A percentile compares a stretch with the other conserved stretches of the same genome.
These are phyloP conservation scores for Heliconius eleuchia DNA, from an alignment of 1,140 invertebrate genomes.

Conservation along the genomic window DNA sequence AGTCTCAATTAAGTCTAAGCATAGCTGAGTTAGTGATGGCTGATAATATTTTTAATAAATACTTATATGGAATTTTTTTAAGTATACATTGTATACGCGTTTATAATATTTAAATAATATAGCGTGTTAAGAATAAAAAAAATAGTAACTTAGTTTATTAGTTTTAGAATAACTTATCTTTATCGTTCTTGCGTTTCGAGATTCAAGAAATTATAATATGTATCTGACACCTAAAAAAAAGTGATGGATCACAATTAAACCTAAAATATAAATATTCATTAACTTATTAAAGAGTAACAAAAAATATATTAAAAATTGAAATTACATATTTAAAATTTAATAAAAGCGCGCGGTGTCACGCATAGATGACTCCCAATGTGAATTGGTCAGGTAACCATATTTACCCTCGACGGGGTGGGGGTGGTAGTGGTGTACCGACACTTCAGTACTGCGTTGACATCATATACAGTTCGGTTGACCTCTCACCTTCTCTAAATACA, in stretches of 20 bases:
- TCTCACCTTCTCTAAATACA: conserved; percentile 51
- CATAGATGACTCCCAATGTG: conserved; percentile 64
- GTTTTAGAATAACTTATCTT: neutral
- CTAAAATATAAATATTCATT: neutral
- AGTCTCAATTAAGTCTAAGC: neutral
- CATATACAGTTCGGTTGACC: conserved; percentile 65
- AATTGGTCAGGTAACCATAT: conserved; percentile 73
- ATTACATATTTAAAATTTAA: conserved; percentile 12
- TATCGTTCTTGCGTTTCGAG: too few species aligned
- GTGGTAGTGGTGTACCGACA: conserved; percentile 70
- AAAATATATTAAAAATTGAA: neutral
- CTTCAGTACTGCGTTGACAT: conserved; percentile 66
- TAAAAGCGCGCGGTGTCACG: conserved; percentile 51
- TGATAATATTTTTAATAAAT: neutral
- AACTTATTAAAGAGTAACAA: neutral
- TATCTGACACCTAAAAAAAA: too few species aligned
- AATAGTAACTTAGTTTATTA: neutral
- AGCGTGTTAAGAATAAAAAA: neutral
- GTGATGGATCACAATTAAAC: neutral
- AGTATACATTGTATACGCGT: neutral
- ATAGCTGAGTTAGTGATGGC: neutral
- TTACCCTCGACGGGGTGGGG: conserved; percentile 70
- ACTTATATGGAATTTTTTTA: neutral
- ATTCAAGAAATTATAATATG: too few species aligned
- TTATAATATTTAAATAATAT: neutral